Percentiles rank a stretch among this genome's conserved stretches.
Evolutionary conservation across 1,140 invertebrate genomes (phyloP).

Genomic region (Zaprionus tsacasi): DNA sequence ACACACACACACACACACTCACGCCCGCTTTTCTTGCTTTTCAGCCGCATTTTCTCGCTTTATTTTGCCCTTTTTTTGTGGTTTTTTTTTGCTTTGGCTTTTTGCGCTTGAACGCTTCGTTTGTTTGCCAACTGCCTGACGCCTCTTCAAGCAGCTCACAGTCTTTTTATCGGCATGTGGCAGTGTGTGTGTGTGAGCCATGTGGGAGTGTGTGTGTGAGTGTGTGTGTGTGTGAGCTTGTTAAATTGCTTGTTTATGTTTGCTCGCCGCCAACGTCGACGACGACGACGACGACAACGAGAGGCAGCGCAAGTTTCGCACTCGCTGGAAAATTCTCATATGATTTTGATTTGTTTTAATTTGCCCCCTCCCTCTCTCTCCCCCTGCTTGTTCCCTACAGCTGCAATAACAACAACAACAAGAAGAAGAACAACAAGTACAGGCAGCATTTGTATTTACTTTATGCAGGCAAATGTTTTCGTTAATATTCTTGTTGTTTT

Average conservation of each 20-base stretch:
- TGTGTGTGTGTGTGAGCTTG: conserved; percentile 60
- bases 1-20: conserved; percentile 4
- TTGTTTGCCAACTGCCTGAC: conserved; percentile 77
- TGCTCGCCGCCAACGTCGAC: conserved; percentile 39
- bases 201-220: conserved; percentile 6
- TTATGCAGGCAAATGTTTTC: conserved; percentile 49
- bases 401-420: conserved; percentile 6
- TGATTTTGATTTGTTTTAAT: conserved; percentile 82
- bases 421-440: neutral
- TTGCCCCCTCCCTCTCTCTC: conserved; percentile 28
- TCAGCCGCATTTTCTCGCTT: conserved; percentile 34
- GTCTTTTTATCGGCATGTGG: conserved; percentile 21
- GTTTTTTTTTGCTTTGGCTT: conserved; percentile 54
- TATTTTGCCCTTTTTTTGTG: conserved; percentile 12
- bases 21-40: conserved; percentile 36
- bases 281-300: conserved; percentile 10
- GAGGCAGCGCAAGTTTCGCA: conserved; percentile 44
- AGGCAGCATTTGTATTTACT: conserved; percentile 28
- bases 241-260: conserved; percentile 82
- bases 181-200: neutral
- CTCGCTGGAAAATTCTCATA: conserved; percentile 76
- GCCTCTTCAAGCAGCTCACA: conserved; percentile 40
- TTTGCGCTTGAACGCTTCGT: conserved; percentile 81
- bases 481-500: conserved; percentile 65
- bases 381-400: conserved; percentile 18